Evolutionary conservation across 2,888 invertebrate genomes (phyloP).

Genomic region (Ypsolopha sequella): DNA sequence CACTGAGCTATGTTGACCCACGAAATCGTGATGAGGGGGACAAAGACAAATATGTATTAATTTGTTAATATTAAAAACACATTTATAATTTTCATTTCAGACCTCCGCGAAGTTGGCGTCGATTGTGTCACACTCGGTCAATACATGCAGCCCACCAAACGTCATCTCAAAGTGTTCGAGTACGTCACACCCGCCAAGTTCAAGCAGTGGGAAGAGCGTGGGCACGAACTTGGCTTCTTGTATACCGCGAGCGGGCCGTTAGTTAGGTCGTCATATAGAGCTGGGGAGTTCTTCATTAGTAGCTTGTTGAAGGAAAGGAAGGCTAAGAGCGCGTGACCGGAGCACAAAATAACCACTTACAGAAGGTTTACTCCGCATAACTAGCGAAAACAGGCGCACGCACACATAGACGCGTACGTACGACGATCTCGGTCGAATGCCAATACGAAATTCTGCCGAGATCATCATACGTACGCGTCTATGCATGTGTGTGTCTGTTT

Average conservation of each 20-base stretch:
- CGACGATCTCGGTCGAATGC: too few relatives aligned
- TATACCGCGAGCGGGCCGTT: conserved; percentile 98
- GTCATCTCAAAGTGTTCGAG: conserved; percentile 91
- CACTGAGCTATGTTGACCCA: too few relatives aligned
- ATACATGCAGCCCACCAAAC: conserved; percentile 99
- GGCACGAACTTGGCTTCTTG: conserved; percentile 88
- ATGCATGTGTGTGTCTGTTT: neutral
- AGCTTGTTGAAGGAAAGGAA: conserved; percentile 79
- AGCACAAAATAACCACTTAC: too few relatives aligned
- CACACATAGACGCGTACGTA: too few relatives aligned
- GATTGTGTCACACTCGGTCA: conserved; percentile 98
- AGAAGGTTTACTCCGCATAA: too few relatives aligned
- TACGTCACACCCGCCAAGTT: conserved; percentile 97
- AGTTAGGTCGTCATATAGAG: conserved; percentile 96
- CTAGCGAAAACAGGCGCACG: too few relatives aligned
- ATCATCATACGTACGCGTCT: too few relatives aligned
- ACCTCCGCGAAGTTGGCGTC: conserved; percentile 84
- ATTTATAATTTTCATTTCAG: conserved; percentile 45
- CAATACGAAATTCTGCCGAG: too few relatives aligned
- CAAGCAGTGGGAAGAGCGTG: conserved; percentile 85
- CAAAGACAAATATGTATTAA: too few relatives aligned
- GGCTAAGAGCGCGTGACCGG: conserved; percentile 41
- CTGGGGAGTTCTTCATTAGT: conserved; percentile 94
- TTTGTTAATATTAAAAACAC: neutral
- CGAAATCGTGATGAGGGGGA: too few relatives aligned